These are phyloP conservation scores for Gasterosteus nipponicus DNA, from an alignment of 2,113 vertebrate species.

Conservation along the genomic window DNA sequence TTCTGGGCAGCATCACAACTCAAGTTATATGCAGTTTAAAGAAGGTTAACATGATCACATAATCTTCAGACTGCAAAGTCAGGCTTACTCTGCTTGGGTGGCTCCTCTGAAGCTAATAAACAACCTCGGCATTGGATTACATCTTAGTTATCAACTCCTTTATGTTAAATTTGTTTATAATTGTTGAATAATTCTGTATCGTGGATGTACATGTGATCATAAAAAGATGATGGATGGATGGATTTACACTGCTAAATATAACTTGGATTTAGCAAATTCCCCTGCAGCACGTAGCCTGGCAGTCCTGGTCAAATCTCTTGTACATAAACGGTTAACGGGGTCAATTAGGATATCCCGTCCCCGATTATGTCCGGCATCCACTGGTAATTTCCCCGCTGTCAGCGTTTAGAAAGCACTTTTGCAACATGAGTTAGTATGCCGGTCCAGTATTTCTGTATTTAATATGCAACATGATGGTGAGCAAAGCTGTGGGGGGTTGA, in stretches of 20 bases:
- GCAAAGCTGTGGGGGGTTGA: constrained; percentile 11
- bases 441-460: constrained; percentile 58
- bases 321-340: constrained; percentile 1
- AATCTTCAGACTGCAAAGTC: neutral
- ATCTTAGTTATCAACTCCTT: no score
- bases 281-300: neutral
- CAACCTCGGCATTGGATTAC: neutral
- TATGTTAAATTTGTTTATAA: neutral
- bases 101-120: neutral
- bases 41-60: neutral
- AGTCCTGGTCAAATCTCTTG: neutral
- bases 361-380: constrained; percentile 8
- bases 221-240: neutral
- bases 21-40: neutral
- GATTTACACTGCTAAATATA: neutral
- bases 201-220: neutral
- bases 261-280: neutral
- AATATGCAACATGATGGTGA: constrained; percentile 29
- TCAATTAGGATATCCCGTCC: constrained; percentile 21
- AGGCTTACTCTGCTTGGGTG: neutral
- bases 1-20: constrained; percentile 7
- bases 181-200: neutral
- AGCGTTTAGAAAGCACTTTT: constrained; percentile 40
- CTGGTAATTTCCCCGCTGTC: constrained; percentile 34
- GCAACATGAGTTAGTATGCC: constrained; percentile 47